These are phyloP conservation scores for Galerucella pusilla DNA, from an alignment of 2,888 invertebrate genomes.

Conservation along the genomic window DNA sequence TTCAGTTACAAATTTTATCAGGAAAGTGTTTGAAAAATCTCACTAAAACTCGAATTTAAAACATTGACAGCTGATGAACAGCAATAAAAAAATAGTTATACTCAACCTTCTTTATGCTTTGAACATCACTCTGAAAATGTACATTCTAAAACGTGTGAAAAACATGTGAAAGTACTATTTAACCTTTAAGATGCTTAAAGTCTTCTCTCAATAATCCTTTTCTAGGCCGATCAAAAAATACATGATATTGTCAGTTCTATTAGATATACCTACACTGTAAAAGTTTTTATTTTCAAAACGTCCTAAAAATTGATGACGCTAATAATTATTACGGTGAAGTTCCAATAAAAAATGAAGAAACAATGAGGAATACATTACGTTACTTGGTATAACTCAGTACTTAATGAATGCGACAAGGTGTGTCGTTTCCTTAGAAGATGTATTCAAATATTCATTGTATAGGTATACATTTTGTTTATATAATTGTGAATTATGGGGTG, in stretches of 20 bases:
- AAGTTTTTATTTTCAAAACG: not conserved
- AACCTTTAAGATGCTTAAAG: conserved; percentile 13
- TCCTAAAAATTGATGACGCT: not conserved
- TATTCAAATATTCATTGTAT: conserved; percentile 17
- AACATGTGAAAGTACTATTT: conserved; percentile 11
- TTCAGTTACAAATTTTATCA: no score
- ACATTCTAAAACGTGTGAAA: no score
- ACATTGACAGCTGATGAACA: not conserved
- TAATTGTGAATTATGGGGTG: conserved; percentile 4
- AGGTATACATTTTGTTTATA: not conserved
- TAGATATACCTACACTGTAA: not conserved
- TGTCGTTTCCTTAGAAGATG: conserved; percentile 5
- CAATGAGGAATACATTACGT: conserved; percentile 5
- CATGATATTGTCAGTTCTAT: not conserved
- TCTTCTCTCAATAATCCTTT: not conserved
- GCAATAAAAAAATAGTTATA: not conserved
- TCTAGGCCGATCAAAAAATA: not conserved
- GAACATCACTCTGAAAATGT: not conserved
- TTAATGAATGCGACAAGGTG: conserved; percentile 9
- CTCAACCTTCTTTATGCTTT: not conserved
- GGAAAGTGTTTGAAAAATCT: no score
- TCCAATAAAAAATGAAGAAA: not conserved
- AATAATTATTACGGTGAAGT: not conserved
- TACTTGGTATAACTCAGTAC: not conserved
- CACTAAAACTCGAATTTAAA: no score